Conservation (phyloP, 1,140 invertebrate genomes). For the Pseudomyrmex sp. region DNA sequence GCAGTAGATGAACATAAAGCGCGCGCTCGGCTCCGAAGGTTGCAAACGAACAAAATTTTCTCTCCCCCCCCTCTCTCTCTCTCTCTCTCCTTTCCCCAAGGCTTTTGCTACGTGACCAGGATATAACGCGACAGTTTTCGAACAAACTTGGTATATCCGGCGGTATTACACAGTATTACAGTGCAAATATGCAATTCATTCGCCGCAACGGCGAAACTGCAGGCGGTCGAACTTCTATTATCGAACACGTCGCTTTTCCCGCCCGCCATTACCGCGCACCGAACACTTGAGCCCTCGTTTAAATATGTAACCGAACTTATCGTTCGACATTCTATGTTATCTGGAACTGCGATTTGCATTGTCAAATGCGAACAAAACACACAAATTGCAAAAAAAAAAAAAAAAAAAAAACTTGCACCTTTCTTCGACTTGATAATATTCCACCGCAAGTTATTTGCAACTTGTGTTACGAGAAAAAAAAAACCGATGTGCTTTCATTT, state of each 20-base stretch:
- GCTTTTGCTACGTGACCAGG: conserved; percentile 40
- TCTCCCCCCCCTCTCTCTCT: neutral
- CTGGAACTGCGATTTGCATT: conserved; percentile 4
- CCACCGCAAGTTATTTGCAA: neutral
- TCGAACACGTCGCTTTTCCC: conserved; percentile 10
- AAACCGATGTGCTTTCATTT: neutral
- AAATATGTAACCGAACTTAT: conserved; percentile 37
- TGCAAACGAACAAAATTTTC: conserved; percentile 23
- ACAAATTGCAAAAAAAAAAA: no score
- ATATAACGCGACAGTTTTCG: conserved; percentile 59
- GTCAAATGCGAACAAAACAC: neutral
- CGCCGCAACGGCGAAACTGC: conserved; percentile 54
- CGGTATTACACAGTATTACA: conserved; percentile 56
- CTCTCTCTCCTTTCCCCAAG: neutral
- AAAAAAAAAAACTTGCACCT: no score
- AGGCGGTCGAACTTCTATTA: conserved; percentile 52
- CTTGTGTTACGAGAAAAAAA: no score
- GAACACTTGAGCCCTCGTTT: conserved; percentile 31
- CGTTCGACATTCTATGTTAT: neutral
- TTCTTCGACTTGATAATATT: neutral
- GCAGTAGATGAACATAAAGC: conserved; percentile 30
- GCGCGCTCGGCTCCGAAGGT: neutral
- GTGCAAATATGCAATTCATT: conserved; percentile 59
- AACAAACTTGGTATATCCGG: conserved; percentile 59
- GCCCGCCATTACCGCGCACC: neutral